Evolutionary conservation across 2,113 vertebrate species (phyloP).

Genomic region (Dissostichus mawsoni): DNA sequence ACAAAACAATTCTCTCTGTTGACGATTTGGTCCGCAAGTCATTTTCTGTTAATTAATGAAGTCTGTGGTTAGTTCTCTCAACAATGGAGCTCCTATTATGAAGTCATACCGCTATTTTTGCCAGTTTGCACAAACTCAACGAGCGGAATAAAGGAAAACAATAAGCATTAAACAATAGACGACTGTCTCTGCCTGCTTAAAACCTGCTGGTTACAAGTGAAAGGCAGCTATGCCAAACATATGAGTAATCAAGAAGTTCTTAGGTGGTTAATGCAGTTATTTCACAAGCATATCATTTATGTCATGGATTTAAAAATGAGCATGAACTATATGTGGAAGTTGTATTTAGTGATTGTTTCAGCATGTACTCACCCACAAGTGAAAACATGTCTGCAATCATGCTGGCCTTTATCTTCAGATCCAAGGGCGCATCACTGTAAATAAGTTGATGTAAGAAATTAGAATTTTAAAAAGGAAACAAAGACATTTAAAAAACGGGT

Average conservation of each 20-base stretch:
- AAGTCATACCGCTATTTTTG: constrained; percentile 55
- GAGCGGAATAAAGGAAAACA: constrained; percentile 51
- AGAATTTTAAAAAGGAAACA: neutral
- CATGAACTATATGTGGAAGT: constrained; percentile 15
- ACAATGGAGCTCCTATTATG: constrained; percentile 51
- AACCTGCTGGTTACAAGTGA: constrained; percentile 54
- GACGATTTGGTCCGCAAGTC: constrained; percentile 62
- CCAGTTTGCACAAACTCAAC: constrained; percentile 53
- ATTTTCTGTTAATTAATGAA: constrained; percentile 73
- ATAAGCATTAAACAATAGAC: constrained; percentile 64
- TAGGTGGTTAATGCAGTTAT: neutral
- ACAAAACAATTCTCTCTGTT: constrained; percentile 54
- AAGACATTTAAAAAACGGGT: neutral
- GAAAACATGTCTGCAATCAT: constrained; percentile 99
- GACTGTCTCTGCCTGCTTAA: constrained; percentile 55
- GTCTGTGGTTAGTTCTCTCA: constrained; percentile 64
- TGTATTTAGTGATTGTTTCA: constrained; percentile 38
- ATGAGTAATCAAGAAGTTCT: too few relatives aligned
- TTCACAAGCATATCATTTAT: neutral
- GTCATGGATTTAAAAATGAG: neutral
- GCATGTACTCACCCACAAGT: constrained; percentile 92
- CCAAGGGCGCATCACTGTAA: constrained; percentile 94
- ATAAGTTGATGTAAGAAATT: constrained; percentile 19
- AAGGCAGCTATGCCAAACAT: constrained; percentile 7
- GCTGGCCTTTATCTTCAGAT: constrained; percentile 99